Evolutionary conservation across 2,797 vertebrate genomes (phyloP).

Genomic region (Lutjanus argentimaculatus): DNA sequence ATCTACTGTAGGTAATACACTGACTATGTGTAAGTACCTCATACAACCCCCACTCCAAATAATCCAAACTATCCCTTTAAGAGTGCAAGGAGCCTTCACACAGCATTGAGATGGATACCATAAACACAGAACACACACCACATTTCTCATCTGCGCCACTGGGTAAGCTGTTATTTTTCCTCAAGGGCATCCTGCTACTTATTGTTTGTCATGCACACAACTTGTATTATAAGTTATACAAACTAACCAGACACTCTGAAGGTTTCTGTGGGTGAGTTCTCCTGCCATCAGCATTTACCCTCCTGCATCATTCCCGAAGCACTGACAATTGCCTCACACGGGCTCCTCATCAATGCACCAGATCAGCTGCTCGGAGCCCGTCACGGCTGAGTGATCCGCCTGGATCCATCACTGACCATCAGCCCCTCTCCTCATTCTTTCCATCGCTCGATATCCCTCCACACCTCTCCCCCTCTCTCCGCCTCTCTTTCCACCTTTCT

Average conservation of each 20-base stretch:
- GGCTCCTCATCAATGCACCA: conserved; percentile 43
- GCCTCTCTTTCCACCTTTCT: conserved; percentile 29
- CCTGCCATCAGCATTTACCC: conserved; percentile 29
- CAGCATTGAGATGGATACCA: background rate
- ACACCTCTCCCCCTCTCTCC: conserved; percentile 18
- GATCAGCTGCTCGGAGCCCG: conserved; percentile 59
- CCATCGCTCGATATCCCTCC: background rate
- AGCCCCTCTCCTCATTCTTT: conserved; percentile 19
- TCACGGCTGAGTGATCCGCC: conserved; percentile 68
- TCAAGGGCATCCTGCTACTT: conserved; percentile 29
- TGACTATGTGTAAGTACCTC: no score
- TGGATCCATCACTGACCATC: conserved; percentile 66
- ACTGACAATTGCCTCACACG: conserved; percentile 17
- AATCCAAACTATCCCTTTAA: background rate
- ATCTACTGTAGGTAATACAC: no score
- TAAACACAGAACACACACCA: conserved; percentile 2
- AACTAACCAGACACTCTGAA: conserved; percentile 11
- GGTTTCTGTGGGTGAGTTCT: conserved; percentile 18
- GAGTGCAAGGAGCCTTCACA: background rate
- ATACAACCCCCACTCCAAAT: no score
- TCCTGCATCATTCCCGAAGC: conserved; percentile 23
- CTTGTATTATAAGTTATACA: conserved; percentile 16
- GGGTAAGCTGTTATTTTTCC: conserved; percentile 17
- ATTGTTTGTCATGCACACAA: conserved; percentile 26
- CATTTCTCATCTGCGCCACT: conserved; percentile 21